phyloP scores from a whole-genome alignment of 2,797 vertebrate genomes.

The Dromococcyx pavoninus region DNA sequence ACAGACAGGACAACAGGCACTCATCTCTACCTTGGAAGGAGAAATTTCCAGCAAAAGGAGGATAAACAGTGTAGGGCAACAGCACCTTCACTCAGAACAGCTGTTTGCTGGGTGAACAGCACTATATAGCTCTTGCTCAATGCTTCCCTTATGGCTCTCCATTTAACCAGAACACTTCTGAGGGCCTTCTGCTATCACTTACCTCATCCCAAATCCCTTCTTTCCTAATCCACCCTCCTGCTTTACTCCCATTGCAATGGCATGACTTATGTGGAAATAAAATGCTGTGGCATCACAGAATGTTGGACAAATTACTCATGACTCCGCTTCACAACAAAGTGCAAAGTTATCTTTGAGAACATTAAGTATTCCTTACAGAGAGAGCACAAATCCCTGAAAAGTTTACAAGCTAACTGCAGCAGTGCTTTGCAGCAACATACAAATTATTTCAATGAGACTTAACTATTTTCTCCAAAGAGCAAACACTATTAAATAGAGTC shows the following conservation, averaged over 20 bases:
- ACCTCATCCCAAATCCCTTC: background rate
- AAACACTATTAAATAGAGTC: background rate
- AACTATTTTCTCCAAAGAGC: background rate
- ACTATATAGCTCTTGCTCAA: background rate
- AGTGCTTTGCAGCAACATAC: rapidly evolving
- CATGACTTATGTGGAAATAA: background rate
- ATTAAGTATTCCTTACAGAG: background rate
- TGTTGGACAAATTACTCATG: background rate
- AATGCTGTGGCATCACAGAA: background rate
- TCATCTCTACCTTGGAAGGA: background rate
- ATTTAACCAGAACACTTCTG: background rate
- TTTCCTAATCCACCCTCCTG: background rate
- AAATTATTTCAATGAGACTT: background rate
- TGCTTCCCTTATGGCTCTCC: background rate
- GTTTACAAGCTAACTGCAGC: background rate
- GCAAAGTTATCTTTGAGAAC: background rate
- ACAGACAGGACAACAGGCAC: background rate
- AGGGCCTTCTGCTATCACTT: background rate
- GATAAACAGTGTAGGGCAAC: background rate
- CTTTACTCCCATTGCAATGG: background rate
- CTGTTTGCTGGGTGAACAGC: background rate
- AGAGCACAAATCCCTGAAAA: background rate
- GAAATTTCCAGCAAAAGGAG: background rate
- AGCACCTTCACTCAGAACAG: background rate
- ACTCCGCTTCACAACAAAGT: background rate